Evolutionary conservation across 2,113 vertebrate species (phyloP).

Genomic region (Opisthocomus hoazin): DNA sequence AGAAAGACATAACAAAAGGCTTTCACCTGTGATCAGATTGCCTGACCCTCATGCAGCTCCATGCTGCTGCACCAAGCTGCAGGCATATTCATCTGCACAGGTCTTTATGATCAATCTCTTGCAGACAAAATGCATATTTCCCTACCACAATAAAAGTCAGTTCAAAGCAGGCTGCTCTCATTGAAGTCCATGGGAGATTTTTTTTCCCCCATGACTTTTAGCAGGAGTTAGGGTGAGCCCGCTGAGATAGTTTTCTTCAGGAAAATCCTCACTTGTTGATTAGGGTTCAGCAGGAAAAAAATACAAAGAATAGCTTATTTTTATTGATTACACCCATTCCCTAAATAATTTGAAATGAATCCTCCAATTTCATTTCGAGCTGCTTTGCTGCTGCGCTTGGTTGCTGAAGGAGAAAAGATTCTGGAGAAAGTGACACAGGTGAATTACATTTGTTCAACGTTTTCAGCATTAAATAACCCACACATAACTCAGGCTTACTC

Average conservation of each 20-base stretch:
- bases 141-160: background rate
- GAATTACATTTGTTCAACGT: conserved; percentile 37
- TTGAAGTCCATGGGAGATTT: background rate
- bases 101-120: background rate
- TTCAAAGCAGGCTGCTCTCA: conserved; percentile 26
- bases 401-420: background rate
- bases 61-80: background rate
- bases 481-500: conserved; percentile 25
- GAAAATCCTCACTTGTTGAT: background rate
- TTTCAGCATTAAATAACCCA: conserved; percentile 55
- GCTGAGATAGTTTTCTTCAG: background rate
- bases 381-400: background rate
- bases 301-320: background rate
- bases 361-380: background rate
- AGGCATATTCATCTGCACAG: background rate
- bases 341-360: conserved; percentile 23
- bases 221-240: background rate
- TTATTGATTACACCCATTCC: background rate
- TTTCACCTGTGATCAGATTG: background rate
- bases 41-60: background rate
- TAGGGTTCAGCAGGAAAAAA: background rate
- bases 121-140: background rate
- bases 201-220: background rate
- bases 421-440: background rate
- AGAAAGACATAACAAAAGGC: background rate